These are phyloP conservation scores for Apus apus DNA, from an alignment of 2,113 vertebrate species.

Conservation along the genomic window DNA sequence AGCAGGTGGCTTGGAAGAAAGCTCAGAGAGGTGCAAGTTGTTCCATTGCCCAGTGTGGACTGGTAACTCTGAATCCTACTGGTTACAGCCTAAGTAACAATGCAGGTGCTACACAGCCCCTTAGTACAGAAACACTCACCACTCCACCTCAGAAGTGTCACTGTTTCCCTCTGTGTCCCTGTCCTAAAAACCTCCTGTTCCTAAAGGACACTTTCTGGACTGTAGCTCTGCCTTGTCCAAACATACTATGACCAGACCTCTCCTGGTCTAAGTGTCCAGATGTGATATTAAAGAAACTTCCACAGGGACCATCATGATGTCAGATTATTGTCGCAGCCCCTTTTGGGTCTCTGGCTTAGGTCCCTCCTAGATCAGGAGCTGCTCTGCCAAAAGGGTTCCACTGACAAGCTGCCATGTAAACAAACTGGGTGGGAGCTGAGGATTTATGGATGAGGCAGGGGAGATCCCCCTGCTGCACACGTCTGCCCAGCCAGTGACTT, in stretches of 20 bases:
- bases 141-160: background rate
- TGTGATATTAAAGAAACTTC: background rate
- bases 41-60: background rate
- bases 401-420: background rate
- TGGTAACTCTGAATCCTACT: background rate
- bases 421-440: background rate
- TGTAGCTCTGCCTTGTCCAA: background rate
- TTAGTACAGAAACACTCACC: background rate
- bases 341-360: background rate
- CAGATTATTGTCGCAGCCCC: no score
- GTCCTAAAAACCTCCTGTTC: background rate
- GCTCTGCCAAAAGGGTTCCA: background rate
- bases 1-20: background rate
- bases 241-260: fast-evolving
- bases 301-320: fast-evolving
- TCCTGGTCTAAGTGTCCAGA: background rate
- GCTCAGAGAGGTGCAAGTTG: background rate
- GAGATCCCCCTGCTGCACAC: background rate
- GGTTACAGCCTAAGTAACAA: background rate
- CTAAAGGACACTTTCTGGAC: background rate
- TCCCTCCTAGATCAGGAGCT: background rate
- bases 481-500: background rate
- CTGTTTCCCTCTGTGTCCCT: background rate
- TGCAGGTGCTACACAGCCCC: no score
- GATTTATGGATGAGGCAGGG: background rate